Base-by-base conservation (phyloP, 2,888 invertebrate genomes). In the Muschampia plurimacula region DNA sequence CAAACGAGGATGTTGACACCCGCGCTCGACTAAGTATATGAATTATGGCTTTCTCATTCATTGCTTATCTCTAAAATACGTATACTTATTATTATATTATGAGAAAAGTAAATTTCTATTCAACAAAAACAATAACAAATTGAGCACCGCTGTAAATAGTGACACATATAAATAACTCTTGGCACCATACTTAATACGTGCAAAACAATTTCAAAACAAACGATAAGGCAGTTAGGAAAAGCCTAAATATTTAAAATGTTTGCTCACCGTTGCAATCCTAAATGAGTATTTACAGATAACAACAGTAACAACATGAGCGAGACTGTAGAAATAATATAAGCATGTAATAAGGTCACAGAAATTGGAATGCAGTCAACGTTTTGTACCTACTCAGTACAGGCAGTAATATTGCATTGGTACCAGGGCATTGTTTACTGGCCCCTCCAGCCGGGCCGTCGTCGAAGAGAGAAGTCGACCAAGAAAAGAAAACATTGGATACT, bases 321-420 rank as follows among this genome's bases (percentile, higher is more conserved):
- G 63, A 63, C 52, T 67, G 63, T 63, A 72, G 63, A 72, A 72
- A 72, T 72, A 72, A 67, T 67, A 62, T 41, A 72, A 63, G 65
- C 68, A 69, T 73, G 65, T 65, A 69, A 73, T 73, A 69, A 69
- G 68, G 73, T 73, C 73, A 65, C 73, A 69, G 69, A 73, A 65
- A 73, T 73, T 73, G 69, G 69, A 69, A 74, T 66, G 64, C 67
- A 74, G 67, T 71, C 67, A 66, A 67, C 60, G 72, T 74, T 71
- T 55, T 72, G 52, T 52, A 67, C 63, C 63, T 57, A 72, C 67
- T 63, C 67, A 62, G 41, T 55, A 66, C 36, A 67, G 67, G 62
- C 63, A 72, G 72, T 67, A 71, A 71, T 63, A 32, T 72, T 72
- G 72, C 72, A 63, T 49, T 72, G 28, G 63, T 41, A 28, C 60